Conservation (phyloP, 2,888 invertebrate species). For the Ecdyonurus torrentis region DNA sequence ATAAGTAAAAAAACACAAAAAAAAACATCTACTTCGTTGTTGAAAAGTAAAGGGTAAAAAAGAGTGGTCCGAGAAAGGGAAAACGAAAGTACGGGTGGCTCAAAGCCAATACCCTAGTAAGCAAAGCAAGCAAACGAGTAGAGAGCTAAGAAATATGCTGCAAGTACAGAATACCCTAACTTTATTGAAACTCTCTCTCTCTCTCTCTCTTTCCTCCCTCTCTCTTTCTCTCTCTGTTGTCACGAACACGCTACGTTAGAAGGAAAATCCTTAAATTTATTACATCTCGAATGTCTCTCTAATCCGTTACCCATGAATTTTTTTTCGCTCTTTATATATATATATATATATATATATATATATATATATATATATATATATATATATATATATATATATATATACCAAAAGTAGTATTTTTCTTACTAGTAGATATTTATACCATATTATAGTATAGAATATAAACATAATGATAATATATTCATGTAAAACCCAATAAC, state of each 20-base stretch:
- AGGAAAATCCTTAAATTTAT: not conserved
- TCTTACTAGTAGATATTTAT: not conserved
- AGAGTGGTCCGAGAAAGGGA: too few relatives aligned
- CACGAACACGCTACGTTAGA: not conserved
- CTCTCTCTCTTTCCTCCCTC: too few relatives aligned
- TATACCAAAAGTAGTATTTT: constrained; percentile 4
- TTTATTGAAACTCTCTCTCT: not conserved
- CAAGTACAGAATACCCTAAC: constrained; percentile 20
- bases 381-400: constrained; percentile 12
- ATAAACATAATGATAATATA: too few relatives aligned
- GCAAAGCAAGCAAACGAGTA: too few relatives aligned
- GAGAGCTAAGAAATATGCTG: constrained; percentile 9
- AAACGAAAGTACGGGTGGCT: too few relatives aligned
- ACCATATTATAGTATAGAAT: too few relatives aligned
- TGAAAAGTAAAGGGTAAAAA: too few relatives aligned
- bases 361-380: constrained; percentile 11
- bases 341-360: constrained; percentile 10
- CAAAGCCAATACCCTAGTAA: too few relatives aligned
- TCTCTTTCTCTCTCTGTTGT: too few relatives aligned
- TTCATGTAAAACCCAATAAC: not conserved
- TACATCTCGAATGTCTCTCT: not conserved
- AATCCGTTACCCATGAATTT: not conserved
- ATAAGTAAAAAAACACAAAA: too few relatives aligned
- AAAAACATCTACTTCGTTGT: too few relatives aligned
- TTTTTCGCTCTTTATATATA: constrained; percentile 7